A percentile compares a stretch with the other conserved stretches of the same genome.
These are phyloP conservation scores for Megastigmus dorsalis DNA, from an alignment of 2,888 invertebrate species.

Conservation along the genomic window DNA sequence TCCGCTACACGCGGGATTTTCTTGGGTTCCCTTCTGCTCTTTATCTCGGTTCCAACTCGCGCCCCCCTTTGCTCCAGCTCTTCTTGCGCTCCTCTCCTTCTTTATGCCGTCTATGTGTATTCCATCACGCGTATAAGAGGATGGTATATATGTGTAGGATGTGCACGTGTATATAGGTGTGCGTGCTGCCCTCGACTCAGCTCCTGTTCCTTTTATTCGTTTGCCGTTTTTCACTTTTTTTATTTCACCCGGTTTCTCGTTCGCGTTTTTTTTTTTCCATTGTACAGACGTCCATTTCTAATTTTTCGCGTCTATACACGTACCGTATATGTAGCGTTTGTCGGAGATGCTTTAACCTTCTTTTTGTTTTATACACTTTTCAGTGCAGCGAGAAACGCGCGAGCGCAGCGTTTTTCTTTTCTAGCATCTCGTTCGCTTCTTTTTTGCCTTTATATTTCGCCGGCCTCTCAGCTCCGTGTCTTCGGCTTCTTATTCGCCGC, in stretches of 20 bases:
- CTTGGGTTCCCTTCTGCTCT: conserved; percentile 2
- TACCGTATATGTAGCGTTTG: no score
- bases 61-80: no score
- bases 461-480: no score
- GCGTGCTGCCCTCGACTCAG: background rate
- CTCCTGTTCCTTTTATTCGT: background rate
- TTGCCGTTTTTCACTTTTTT: conserved; percentile 37
- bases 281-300: conserved; percentile 3
- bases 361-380: no score
- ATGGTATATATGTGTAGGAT: background rate
- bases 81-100: no score
- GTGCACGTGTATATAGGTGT: background rate
- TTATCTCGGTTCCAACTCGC: no score
- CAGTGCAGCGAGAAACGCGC: no score
- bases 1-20: background rate
- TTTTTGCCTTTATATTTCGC: no score
- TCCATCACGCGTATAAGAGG: no score
- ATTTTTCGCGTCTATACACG: conserved; percentile 1
- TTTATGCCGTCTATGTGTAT: no score
- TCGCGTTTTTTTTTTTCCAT: background rate
- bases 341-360: background rate
- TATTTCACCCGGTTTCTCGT: background rate
- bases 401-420: no score
- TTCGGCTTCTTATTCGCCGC: background rate
- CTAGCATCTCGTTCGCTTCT: no score